Evolutionary conservation across 2,113 vertebrate genomes (phyloP).

Genomic region (Bubo blakistoni): DNA sequence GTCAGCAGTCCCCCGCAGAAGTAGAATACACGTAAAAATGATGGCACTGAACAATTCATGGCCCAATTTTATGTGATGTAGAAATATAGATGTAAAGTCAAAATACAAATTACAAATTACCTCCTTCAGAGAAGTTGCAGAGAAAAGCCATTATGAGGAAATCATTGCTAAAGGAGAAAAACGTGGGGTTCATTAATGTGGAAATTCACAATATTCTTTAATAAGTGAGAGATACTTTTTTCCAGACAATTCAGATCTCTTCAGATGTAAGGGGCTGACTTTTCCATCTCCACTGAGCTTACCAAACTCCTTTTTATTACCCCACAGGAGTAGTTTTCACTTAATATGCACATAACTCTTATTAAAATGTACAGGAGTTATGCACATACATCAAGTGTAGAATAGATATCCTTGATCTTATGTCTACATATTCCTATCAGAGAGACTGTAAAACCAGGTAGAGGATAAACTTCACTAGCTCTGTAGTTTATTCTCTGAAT

Average conservation of each 20-base stretch:
- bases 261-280: not conserved
- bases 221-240: not conserved
- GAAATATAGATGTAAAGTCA: not conserved
- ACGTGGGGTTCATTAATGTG: not conserved
- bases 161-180: not conserved
- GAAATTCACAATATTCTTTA: not conserved
- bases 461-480: not conserved
- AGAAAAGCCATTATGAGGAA: not conserved
- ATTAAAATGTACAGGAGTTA: not conserved
- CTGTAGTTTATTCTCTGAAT: not conserved
- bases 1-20: not conserved
- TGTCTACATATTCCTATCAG: not conserved
- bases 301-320: not conserved
- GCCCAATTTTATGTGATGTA: not conserved
- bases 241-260: not conserved
- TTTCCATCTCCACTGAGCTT: not conserved
- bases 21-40: not conserved
- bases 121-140: not conserved
- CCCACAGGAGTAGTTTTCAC: not conserved
- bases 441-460: not conserved
- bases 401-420: not conserved
- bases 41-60: not conserved
- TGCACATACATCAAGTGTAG: not conserved
- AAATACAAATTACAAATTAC: not conserved
- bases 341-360: not conserved